Evolutionary conservation across 1,140 invertebrate species (phyloP).

Genomic region (Drosophila truncata): DNA sequence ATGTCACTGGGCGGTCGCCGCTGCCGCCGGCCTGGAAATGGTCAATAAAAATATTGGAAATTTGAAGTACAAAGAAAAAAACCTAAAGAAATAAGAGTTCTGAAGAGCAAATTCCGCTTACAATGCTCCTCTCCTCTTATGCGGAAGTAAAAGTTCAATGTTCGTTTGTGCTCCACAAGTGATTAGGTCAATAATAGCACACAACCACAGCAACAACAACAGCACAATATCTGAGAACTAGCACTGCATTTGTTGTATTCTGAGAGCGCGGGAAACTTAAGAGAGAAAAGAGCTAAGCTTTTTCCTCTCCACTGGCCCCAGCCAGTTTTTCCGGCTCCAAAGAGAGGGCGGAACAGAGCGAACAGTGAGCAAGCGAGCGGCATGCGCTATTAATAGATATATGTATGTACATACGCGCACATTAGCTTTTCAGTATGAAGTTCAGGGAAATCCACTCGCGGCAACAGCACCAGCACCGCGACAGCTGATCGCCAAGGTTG

Average conservation of each 20-base stretch:
- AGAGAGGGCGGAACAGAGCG: constrained; percentile 21
- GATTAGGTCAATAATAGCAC: constrained; percentile 85
- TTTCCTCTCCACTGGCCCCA: constrained; percentile 10
- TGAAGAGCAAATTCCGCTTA: constrained; percentile 22
- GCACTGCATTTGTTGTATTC: constrained; percentile 33
- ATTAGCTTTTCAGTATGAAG: constrained; percentile 74
- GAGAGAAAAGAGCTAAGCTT: constrained; percentile 56
- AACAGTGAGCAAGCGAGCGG: constrained; percentile 15
- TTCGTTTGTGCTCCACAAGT: constrained; percentile 85
- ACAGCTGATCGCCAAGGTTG: constrained; percentile 73
- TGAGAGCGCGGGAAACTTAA: constrained; percentile 35
- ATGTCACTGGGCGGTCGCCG: constrained; percentile 73
- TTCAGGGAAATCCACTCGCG: constrained; percentile 78
- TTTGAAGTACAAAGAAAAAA: neutral
- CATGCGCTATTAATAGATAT: constrained; percentile 67
- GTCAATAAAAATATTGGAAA: constrained; percentile 59
- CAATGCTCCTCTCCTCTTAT: constrained; percentile 56
- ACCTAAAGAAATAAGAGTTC: constrained; percentile 21
- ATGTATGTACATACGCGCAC: constrained; percentile 35
- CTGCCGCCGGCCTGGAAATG: constrained; percentile 58
- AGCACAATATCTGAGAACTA: constrained; percentile 23
- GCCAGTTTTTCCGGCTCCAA: constrained; percentile 51
- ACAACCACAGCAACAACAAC: constrained; percentile 50
- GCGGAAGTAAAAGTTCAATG: constrained; percentile 86
- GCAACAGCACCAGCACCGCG: constrained; percentile 8